These are phyloP conservation scores for Lypha dubia DNA, from an alignment of 2,888 invertebrate genomes.

Conservation along the genomic window DNA sequence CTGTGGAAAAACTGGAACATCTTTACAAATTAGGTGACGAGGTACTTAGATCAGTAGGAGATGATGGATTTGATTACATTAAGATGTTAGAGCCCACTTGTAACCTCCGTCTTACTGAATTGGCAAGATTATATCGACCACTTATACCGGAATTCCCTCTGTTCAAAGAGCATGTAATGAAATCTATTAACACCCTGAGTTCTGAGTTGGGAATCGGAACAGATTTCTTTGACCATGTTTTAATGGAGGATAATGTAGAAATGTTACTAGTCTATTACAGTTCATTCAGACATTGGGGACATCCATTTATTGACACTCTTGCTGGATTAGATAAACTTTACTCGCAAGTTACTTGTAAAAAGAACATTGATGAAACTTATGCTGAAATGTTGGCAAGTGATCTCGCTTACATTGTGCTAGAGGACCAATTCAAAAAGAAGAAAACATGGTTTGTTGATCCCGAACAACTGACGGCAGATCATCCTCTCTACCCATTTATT, in stretches of 20 bases:
- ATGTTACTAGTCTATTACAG: not conserved
- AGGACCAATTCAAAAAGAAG: not conserved
- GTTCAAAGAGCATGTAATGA: too few relatives aligned
- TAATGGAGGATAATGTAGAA: not conserved
- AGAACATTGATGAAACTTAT: not conserved
- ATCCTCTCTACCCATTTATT: not conserved
- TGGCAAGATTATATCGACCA: too few relatives aligned
- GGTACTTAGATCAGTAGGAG: too few relatives aligned
- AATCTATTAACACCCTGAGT: too few relatives aligned
- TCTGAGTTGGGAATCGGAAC: too few relatives aligned
- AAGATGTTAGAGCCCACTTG: too few relatives aligned
- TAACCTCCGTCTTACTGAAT: too few relatives aligned
- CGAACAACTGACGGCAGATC: not conserved
- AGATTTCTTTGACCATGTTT: too few relatives aligned
- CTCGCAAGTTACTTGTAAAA: not conserved
- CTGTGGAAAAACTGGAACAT: too few relatives aligned
- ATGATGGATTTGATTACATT: too few relatives aligned
- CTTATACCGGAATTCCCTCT: too few relatives aligned
- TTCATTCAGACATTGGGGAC: not conserved
- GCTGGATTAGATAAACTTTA: not conserved
- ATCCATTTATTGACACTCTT: not conserved
- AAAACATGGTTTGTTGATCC: not conserved
- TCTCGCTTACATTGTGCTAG: not conserved
- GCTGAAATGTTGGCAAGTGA: not conserved
- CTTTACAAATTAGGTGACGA: too few relatives aligned